These are phyloP conservation scores for Oceanodroma tethys DNA, from an alignment of 2,113 vertebrate species.

Conservation along the genomic window DNA sequence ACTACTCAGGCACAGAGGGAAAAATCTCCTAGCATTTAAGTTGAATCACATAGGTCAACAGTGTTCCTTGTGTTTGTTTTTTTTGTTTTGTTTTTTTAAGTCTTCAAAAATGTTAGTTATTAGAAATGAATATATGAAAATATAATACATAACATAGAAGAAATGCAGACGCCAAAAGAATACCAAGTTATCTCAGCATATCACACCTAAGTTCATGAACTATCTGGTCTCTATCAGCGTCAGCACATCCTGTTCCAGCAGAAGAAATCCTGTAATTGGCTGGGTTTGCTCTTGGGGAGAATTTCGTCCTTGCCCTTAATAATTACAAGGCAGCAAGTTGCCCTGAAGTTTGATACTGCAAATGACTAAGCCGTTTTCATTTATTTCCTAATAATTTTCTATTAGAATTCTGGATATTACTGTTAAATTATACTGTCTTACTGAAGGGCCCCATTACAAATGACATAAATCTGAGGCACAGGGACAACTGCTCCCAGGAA, in stretches of 20 bases:
- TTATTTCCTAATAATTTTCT: slow-evolving; percentile 21
- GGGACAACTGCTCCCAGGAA: neutral
- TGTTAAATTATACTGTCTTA: neutral
- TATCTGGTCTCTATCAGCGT: neutral
- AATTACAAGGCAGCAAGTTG: neutral
- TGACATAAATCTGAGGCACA: neutral
- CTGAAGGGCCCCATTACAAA: slow-evolving; percentile 12
- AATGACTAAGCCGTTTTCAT: slow-evolving; percentile 21
- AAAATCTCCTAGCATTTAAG: neutral
- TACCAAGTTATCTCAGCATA: neutral
- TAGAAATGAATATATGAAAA: neutral
- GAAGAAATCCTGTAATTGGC: neutral
- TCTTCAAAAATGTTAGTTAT: neutral
- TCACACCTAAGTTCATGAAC: neutral
- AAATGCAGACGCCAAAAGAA: neutral
- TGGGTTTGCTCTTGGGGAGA: neutral
- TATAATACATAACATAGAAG: neutral
- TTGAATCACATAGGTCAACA: neutral
- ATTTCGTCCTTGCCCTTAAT: neutral
- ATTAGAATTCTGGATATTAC: slow-evolving; percentile 1
- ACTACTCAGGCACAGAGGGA: neutral
- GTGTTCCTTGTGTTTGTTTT: neutral
- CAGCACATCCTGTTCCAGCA: neutral
- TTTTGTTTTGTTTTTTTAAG: neutral
- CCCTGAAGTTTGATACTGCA: neutral